Conservation (phyloP, 2,113 vertebrate species). For the Acrocephalus arundinaceus region DNA sequence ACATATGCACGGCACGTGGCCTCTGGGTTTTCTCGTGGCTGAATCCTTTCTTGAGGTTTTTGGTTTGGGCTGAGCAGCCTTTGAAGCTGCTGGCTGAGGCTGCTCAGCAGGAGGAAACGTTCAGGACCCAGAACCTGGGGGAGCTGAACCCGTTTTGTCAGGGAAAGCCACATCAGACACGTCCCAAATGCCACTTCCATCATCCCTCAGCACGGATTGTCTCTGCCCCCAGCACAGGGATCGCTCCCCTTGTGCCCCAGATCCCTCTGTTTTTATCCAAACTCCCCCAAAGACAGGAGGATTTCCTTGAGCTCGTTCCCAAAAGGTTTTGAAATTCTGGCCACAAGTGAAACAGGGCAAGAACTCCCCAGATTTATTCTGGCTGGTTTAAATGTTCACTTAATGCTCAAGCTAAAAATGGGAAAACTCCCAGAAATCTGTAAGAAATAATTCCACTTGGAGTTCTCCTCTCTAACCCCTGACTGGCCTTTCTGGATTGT, state of each 20-base stretch:
- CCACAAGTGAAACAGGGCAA: neutral
- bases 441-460: neutral
- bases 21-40: neutral
- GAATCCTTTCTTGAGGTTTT: constrained; percentile 38
- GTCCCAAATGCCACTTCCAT: neutral
- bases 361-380: neutral
- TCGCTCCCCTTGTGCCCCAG: fast-evolving
- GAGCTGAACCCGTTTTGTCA: neutral
- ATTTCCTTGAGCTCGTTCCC: neutral
- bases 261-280: neutral
- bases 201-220: neutral
- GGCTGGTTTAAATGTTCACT: neutral
- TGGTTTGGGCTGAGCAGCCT: neutral
- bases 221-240: fast-evolving
- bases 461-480: neutral
- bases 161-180: constrained; percentile 48
- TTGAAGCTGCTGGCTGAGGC: constrained; percentile 37
- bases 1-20: constrained; percentile 23
- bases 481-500: neutral
- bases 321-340: neutral
- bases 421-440: neutral
- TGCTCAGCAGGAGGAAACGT: neutral
- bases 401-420: neutral
- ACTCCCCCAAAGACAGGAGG: neutral
- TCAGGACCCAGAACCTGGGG: constrained; percentile 14